Evolutionary conservation across 2,888 invertebrate genomes (phyloP).

Genomic region (Uloborus plumipes): DNA sequence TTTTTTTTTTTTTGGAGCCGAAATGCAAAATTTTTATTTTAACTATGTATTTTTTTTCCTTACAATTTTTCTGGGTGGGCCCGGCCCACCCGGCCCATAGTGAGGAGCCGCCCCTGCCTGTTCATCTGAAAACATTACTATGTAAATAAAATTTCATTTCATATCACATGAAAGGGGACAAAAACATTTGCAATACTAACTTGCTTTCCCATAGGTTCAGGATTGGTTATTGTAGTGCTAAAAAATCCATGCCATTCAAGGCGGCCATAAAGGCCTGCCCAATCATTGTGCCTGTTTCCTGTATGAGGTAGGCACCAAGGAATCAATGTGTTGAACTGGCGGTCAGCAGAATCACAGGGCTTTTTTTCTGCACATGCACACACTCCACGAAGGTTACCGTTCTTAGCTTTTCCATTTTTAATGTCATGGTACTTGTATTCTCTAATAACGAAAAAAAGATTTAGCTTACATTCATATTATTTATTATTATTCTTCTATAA

Average conservation of each 20-base stretch:
- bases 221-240: conserved; percentile 85
- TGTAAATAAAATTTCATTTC: background rate
- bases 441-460: conserved; percentile 68
- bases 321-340: conserved; percentile 85
- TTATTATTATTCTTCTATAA: too few species aligned
- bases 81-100: too few species aligned
- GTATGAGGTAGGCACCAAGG: conserved; percentile 93
- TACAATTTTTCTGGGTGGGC: too few species aligned
- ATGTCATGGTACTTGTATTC: conserved; percentile 75
- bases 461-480: background rate
- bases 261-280: conserved; percentile 87
- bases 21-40: too few species aligned
- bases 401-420: conserved; percentile 74
- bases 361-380: conserved; percentile 79
- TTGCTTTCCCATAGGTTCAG: conserved; percentile 92
- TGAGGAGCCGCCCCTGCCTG: too few species aligned
- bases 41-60: too few species aligned
- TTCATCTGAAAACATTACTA: background rate
- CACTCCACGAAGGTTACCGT: conserved; percentile 79
- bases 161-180: background rate
- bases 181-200: conserved; percentile 69
- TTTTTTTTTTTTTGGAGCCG: too few species aligned
- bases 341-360: conserved; percentile 79
- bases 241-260: conserved; percentile 88
- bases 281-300: conserved; percentile 86